These are phyloP conservation scores for Tenthredo mesomela DNA, from an alignment of 2,888 invertebrate genomes.

Conservation along the genomic window DNA sequence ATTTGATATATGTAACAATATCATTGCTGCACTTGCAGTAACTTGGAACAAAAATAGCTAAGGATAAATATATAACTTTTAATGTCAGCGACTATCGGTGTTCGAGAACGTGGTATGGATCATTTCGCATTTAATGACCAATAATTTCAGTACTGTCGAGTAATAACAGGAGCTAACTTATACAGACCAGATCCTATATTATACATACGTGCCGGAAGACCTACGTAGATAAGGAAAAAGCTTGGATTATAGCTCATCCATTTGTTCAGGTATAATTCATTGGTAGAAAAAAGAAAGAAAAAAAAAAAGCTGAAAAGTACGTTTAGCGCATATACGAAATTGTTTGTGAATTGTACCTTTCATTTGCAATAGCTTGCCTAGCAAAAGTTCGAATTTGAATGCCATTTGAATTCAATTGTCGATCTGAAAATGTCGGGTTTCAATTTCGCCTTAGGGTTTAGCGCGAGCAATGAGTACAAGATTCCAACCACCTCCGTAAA, in stretches of 20 bases:
- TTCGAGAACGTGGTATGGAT: not conserved
- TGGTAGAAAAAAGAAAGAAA: no score
- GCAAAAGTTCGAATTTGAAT: not conserved
- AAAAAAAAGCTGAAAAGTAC: not conserved
- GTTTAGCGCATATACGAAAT: not conserved
- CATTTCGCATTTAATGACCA: constrained; percentile 2
- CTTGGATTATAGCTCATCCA: not conserved
- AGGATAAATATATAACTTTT: not conserved
- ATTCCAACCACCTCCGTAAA: constrained; percentile 5
- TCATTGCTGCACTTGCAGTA: not conserved
- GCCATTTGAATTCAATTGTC: not conserved
- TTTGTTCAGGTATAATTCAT: not conserved
- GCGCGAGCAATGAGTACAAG: not conserved
- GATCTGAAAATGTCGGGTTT: constrained; percentile 5
- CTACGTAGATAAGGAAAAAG: not conserved
- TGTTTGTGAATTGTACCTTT: not conserved
- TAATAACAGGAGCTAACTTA: not conserved
- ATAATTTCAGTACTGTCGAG: not conserved
- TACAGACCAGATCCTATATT: not conserved
- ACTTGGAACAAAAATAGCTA: constrained; percentile 10
- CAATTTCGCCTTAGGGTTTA: constrained; percentile 4
- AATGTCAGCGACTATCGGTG: not conserved
- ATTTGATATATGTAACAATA: constrained; percentile 1
- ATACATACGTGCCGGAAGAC: not conserved
- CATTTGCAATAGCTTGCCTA: not conserved